Evolutionary conservation across 2,113 vertebrate species (phyloP), one percentile per base, ranked within the genome.

Genomic region (Merops nubicus): DNA sequence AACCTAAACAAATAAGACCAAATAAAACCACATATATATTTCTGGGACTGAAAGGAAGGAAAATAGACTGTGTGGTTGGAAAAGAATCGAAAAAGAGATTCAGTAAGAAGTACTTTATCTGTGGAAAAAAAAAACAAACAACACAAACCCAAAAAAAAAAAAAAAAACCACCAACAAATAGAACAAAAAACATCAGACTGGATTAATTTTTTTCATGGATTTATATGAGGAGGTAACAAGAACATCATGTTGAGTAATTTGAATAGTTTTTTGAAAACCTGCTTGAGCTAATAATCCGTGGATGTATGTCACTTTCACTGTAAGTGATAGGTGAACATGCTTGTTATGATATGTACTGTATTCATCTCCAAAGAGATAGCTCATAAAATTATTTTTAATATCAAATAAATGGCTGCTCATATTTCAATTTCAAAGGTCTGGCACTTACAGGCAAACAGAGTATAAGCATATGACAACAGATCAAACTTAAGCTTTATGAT

Each of bases 171-270:
- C n/a, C n/a, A n/a, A n/a, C n/a, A n/a, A n/a, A n/a, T n/a, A n/a
- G n/a, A n/a, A n/a, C n/a, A n/a, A n/a, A n/a, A 15, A 1, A 1
- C 25, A 40, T 4, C 19, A 10, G 12, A 19, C 7, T 48, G 25
- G 11, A 54, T 73, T 47, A 7, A 5, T 7, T 76, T 62, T 68
- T 67, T 56, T 50, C 16, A 15, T 51, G 7, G 21, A 38, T 51
- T 29, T 59, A 11, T 69, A 34, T 69, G n/a, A 45, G 7, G 6
- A 70, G 10, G 18, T 65, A 36, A 15, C 28, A 62, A 26, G 13
- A 70, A 31, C 4, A 69, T 33, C 5, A 18, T 3, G 5, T 26
- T n/a, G 16, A 77, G 7, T 50, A 51, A 73, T 6, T 59, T 43
- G 51, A 25, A 11, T 26, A 65, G 9, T 80, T 64, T 77, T 9